Base-by-base conservation (phyloP, 2,888 invertebrate species). In the Catocala sponsa region DNA sequence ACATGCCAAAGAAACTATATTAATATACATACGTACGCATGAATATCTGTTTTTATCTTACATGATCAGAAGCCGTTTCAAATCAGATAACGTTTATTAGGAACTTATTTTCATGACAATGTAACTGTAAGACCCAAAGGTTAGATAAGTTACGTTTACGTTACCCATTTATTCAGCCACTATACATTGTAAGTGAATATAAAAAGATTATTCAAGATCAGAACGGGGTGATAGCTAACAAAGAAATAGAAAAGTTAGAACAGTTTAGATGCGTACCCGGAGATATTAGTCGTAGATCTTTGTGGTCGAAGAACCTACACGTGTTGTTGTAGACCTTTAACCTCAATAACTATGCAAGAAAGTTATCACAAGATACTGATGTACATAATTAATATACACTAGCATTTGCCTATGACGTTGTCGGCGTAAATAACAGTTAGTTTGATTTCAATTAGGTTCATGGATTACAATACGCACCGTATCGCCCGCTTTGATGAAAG, bases 301-400 rank as follows among this genome's bases (percentile, higher is more conserved):
- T 25, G 59, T 62, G 12, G 47, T 51, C 47, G 43, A 46, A 54
- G 13, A 15, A 49, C 33, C 13, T 13, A 62, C 72, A 67, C 72
- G 76, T 72, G 72, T 76, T n/a, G 7, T 15, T 6, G n/a, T 25
- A 5, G n/a, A 60, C 55, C 61, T 62, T 59, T 75, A 48, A 62
- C 38, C 53, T 11, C 13, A 47, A 15, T 41, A 51, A 62, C 11
- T 35, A 55, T 49, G 49, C n/a, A 42, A 38, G 59, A 13, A 52
- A 55, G 54, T 49, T 52, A 59, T 63, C 12, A 46, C 44, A 32
- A 10, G 15, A 10, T 42, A 38, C 35, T 38, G 35, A 38, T 7
- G 9, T 38, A 9, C 35, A 38, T 38, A 7, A 38, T 38, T 6
- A 38, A 9, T 5, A 6, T 38, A 38, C 35, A 9, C 1, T 9